Evolutionary conservation across 2,888 invertebrate species (phyloP).

Genomic region (Caenorhabditis imperialis): DNA sequence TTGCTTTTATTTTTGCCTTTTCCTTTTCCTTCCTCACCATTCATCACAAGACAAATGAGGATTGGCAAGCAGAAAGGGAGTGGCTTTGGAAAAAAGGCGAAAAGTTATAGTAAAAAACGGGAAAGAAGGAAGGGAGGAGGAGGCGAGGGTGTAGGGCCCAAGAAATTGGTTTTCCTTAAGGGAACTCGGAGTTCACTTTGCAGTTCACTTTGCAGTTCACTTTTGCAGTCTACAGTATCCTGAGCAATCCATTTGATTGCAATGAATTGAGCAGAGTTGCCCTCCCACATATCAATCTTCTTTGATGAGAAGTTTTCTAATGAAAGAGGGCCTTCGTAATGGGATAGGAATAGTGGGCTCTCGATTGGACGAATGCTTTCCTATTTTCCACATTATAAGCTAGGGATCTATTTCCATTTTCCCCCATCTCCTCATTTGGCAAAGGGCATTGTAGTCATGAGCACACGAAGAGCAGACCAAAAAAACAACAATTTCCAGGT

Average conservation of each 20-base stretch:
- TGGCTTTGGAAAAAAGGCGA: constrained; percentile 14
- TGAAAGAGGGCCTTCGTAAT: constrained; percentile 35
- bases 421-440: too few species aligned
- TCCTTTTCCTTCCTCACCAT: constrained; percentile 46
- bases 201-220: background rate
- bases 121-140: background rate
- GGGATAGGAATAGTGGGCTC: constrained; percentile 30
- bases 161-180: constrained; percentile 31
- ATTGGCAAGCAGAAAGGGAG: constrained; percentile 34
- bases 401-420: too few species aligned
- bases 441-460: too few species aligned
- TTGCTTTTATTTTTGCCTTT: constrained; percentile 50
- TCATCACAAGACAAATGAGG: constrained; percentile 51
- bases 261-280: too few species aligned
- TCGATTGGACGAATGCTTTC: constrained; percentile 21
- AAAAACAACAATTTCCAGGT: constrained; percentile 62
- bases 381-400: too few species aligned
- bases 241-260: too few species aligned
- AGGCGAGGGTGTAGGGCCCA: constrained; percentile 12
- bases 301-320: constrained; percentile 45
- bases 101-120: constrained; percentile 44
- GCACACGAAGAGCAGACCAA: too few species aligned
- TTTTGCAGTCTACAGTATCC: background rate
- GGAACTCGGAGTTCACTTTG: too few species aligned
- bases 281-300: constrained; percentile 31